A percentile compares a stretch with the other conserved stretches of the same genome.
phyloP scores from a whole-genome alignment of 1,140 invertebrate genomes.

The Calliopsis andreniformis region DNA sequence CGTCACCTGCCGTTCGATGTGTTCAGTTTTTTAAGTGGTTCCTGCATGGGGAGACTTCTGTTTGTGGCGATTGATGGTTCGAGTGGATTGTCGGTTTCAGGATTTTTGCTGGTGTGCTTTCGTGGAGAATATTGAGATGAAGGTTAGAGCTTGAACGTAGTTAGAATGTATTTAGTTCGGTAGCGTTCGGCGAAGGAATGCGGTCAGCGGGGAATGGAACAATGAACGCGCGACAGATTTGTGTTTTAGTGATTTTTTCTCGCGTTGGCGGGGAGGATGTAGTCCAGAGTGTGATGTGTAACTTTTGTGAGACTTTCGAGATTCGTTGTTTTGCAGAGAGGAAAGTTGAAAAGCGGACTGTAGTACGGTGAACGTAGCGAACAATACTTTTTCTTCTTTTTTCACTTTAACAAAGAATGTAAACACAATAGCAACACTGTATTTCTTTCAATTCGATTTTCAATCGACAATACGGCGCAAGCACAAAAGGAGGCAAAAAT shows the following conservation, averaged over 20 bases:
- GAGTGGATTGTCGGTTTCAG: too few relatives aligned
- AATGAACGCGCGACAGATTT: background rate
- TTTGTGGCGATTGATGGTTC: too few relatives aligned
- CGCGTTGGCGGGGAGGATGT: background rate
- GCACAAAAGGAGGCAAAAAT: too few relatives aligned
- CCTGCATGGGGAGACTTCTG: too few relatives aligned
- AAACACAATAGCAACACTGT: too few relatives aligned
- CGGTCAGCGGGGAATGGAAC: background rate
- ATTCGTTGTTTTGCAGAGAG: background rate
- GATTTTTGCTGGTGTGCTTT: too few relatives aligned
- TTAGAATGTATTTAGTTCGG: too few relatives aligned
- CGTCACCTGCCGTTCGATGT: too few relatives aligned
- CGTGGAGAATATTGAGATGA: too few relatives aligned
- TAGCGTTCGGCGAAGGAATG: background rate
- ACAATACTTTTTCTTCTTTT: background rate
- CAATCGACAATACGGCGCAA: background rate
- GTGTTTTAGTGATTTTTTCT: background rate
- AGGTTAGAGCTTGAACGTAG: too few relatives aligned
- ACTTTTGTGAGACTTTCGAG: conserved; percentile 15
- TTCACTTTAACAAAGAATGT: background rate
- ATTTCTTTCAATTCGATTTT: background rate
- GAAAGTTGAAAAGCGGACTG: background rate
- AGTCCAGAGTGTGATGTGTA: background rate
- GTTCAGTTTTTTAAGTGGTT: too few relatives aligned
- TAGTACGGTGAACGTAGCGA: background rate